phyloP scores from a whole-genome alignment of 1,140 invertebrate species.

The Bombyx mandarina region DNA sequence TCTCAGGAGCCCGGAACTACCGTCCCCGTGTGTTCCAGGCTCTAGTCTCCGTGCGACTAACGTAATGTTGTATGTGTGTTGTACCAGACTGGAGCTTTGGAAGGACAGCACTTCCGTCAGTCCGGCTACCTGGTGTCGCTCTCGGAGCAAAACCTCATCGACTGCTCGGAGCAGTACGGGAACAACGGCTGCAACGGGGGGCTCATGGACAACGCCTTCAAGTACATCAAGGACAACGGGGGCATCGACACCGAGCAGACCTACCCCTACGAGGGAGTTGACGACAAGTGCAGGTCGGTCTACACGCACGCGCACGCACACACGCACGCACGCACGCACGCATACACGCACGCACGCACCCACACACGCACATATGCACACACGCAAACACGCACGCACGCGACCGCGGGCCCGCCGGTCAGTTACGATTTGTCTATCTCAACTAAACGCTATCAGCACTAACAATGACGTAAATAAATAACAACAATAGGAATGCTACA shows the following conservation, averaged over 20 bases:
- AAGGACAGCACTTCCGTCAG: constrained; percentile 95
- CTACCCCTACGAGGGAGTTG: constrained; percentile 90
- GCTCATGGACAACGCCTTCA: constrained; percentile 93
- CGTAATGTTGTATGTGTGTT: too few species aligned
- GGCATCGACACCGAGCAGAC: constrained; percentile 93
- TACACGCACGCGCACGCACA: background rate
- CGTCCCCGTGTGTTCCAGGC: too few species aligned
- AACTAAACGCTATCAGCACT: too few species aligned
- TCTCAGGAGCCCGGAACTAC: too few species aligned
- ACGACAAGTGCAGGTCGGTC: constrained; percentile 76
- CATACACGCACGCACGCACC: background rate
- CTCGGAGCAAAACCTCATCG: constrained; percentile 97
- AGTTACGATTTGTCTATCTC: too few species aligned
- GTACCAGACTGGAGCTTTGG: constrained; percentile 89
- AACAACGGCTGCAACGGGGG: constrained; percentile 98
- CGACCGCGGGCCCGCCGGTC: too few species aligned
- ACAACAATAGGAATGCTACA: too few species aligned
- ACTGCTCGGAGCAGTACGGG: constrained; percentile 91
- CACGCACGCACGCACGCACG: background rate
- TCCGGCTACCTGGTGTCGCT: constrained; percentile 88
- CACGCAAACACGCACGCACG: too few species aligned
- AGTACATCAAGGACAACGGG: constrained; percentile 91
- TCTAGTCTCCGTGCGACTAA: too few species aligned
- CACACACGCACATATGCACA: background rate
- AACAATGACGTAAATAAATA: too few species aligned